Evolutionary conservation across 1,140 invertebrate genomes (phyloP), one percentile per base, ranked within the genome.

Genomic region (Apis cerana): DNA sequence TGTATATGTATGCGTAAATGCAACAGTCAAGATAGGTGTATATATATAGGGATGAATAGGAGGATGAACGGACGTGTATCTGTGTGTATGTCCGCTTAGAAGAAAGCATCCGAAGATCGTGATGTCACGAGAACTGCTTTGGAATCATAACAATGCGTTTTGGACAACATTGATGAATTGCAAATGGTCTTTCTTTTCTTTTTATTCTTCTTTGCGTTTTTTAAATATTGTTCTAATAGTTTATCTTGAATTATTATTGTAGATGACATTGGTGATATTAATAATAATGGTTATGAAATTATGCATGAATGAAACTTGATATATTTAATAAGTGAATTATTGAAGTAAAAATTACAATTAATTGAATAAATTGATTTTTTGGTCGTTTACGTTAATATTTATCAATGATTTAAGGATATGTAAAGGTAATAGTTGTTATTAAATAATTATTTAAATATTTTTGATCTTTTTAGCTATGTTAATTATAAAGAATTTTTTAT

Each of bases 91-190:
- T 68, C 21, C 7, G 58, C 43, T n/a, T 74, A 33, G 74, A 82
- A 68, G 74, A 58, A 76, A 48, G 50, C 80, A 48, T n/a, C 72
- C 58, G 64, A 58, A 52, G 50, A 80, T 62, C 70, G n/a, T 21
- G 43, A 23, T 54, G 27, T n/a, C 54, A 62, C 78, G 15, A 61
- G 62, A 64, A 68, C 52, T 72, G 27, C 27, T 27, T 23, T 33
- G 19, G 23, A 33, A 81, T 82, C 64, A 54, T 76, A 76, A 68
- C 74, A 76, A 75, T 68, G 80, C 64, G 3, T 69, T 76, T 68
- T n/a, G 61, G 21, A 13, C 21, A 50, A 43, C 5, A 43, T 52
- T 50, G 19, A 61, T 33, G 59, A 78, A 69, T 58, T 17, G 19
- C 62, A 8, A 5, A 21, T 50, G 11, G 50, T 52, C 48, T 77